phyloP scores from a whole-genome alignment of 1,140 invertebrate species.

The Lucilia sericata region DNA sequence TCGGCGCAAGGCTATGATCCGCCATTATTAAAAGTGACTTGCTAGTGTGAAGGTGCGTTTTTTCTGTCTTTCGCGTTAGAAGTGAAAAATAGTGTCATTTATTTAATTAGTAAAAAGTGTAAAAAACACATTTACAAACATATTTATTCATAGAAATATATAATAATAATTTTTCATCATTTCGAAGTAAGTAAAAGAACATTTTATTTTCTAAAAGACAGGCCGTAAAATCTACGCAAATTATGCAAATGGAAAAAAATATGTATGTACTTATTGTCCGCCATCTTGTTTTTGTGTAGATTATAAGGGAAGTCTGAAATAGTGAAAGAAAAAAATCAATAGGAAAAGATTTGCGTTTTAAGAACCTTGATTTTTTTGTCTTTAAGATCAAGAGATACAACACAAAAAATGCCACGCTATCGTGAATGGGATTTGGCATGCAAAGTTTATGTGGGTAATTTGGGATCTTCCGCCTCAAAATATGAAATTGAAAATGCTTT shows the following conservation, averaged over 20 bases:
- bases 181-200: conserved; percentile 21
- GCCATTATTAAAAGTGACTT: conserved; percentile 3
- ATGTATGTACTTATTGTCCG: conserved; percentile 29
- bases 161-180: background rate
- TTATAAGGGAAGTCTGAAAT: background rate
- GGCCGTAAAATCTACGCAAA: background rate
- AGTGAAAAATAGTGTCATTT: background rate
- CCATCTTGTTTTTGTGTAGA: conserved; percentile 46
- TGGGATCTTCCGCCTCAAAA: conserved; percentile 91
- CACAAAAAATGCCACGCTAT: conserved; percentile 76
- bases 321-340: conserved; percentile 30
- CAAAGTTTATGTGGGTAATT: conserved; percentile 99
- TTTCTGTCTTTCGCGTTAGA: background rate
- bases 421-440: conserved; percentile 93
- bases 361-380: conserved; percentile 13
- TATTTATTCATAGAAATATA: background rate
- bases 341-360: background rate
- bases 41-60: background rate
- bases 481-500: conserved; percentile 93
- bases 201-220: no score
- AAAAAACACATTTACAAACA: background rate
- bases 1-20: no score
- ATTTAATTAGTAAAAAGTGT: background rate
- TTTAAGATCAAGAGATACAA: background rate
- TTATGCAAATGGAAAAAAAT: conserved; percentile 23